These are phyloP conservation scores for Mastomys coucha DNA, from an alignment of 2,113 vertebrate genomes.

Conservation along the genomic window DNA sequence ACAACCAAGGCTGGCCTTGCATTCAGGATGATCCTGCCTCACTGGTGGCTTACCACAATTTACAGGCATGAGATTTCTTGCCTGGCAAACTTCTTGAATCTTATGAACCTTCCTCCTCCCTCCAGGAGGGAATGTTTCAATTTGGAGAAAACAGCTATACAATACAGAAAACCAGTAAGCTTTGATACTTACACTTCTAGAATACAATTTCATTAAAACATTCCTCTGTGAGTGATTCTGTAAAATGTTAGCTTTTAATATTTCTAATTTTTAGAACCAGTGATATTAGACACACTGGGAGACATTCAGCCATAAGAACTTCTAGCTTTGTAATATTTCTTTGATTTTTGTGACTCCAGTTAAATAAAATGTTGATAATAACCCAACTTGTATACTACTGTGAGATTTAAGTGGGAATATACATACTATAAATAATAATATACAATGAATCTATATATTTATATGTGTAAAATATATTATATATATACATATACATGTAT, in stretches of 20 bases:
- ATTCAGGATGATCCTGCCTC: neutral
- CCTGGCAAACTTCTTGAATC: neutral
- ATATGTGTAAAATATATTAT: neutral
- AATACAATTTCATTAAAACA: slow-evolving; percentile 4
- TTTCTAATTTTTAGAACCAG: neutral
- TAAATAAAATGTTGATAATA: slow-evolving; percentile 51
- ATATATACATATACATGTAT: neutral
- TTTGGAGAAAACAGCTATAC: neutral
- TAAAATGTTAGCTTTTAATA: slow-evolving; percentile 30
- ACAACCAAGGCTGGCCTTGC: neutral
- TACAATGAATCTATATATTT: neutral
- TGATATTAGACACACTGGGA: neutral
- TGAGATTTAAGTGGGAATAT: slow-evolving; percentile 64
- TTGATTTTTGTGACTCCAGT: slow-evolving; percentile 14
- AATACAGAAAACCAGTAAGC: neutral
- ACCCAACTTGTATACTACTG: neutral
- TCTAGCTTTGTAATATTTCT: neutral
- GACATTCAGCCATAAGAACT: slow-evolving; percentile 47
- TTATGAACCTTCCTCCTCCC: neutral
- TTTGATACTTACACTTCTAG: neutral
- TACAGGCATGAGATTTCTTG: too few relatives aligned
- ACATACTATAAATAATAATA: neutral
- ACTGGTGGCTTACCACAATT: too few relatives aligned
- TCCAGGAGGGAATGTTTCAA: neutral
- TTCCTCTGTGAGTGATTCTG: neutral